These are phyloP conservation scores for Propithecus perrieri DNA, from an alignment of 2,797 vertebrate species.

Conservation along the genomic window DNA sequence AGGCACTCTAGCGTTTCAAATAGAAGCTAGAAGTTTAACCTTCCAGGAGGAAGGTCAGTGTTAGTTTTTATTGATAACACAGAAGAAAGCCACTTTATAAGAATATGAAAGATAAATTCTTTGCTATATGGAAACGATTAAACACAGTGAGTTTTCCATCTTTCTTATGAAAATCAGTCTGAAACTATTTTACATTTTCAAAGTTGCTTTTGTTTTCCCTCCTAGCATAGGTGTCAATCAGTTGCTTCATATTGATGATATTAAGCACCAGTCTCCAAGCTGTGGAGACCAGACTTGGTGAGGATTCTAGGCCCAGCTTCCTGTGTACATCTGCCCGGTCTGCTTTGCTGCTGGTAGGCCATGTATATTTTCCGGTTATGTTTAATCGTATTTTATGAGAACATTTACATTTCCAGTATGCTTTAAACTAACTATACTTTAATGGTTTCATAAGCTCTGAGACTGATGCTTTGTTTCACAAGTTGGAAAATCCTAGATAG, in stretches of 20 bases:
- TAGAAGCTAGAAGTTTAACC: conserved; percentile 86
- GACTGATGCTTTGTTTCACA: conserved; percentile 9
- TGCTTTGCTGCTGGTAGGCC: neutral
- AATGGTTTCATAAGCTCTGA: conserved; percentile 34
- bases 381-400: conserved; percentile 11
- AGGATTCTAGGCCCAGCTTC: neutral
- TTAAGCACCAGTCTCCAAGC: neutral
- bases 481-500: neutral
- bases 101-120: conserved; percentile 82
- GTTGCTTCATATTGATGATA: neutral
- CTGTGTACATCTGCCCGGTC: neutral
- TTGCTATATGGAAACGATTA: conserved; percentile 72
- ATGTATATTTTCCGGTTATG: neutral
- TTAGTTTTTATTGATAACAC: conserved; percentile 85
- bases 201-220: neutral
- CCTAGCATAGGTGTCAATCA: neutral
- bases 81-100: conserved; percentile 80
- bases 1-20: conserved; percentile 83
- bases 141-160: conserved; percentile 77
- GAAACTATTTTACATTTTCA: conserved; percentile 68
- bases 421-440: neutral
- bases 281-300: neutral
- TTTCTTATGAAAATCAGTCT: conserved; percentile 79
- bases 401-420: neutral
- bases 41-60: conserved; percentile 86